Base-by-base conservation (phyloP, 2,888 invertebrate species). In the Lithosia quadra region DNA sequence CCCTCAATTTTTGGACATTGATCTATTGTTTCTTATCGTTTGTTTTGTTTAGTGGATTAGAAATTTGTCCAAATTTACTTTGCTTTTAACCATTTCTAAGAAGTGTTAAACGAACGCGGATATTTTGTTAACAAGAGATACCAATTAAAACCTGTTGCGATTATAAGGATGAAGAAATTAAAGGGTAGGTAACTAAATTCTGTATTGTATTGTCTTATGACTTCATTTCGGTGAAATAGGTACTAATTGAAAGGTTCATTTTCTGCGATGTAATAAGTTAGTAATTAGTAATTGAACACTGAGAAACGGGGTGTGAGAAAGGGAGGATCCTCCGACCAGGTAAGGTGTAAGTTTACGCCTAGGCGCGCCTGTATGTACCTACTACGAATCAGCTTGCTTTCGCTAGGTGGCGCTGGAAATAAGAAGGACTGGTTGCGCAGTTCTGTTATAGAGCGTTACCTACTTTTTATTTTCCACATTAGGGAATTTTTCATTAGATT, bases 1-100 rank as follows among this genome's bases (percentile, higher is more conserved):
- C 66, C 69, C 72, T 72, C 75, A 76, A 84, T 84, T 85, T 88
- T 86, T 81, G 70, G 86, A 86, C 84, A 79, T 87, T 89, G 87
- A 83, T 85, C 81, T 81, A 85, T 84, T 86, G 81, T 77, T 79
- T 75, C 73, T 68, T 65, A 59, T n/a, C 15, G 24, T 68, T 68
- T 68, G 33, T 77, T 55, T 61, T 53, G 56, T 39, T 65, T 59
- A 61, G 57, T 21, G 24, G 15, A 59, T 58, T 68, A 59, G 59
- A 55, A 28, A 21, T 28, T 28, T 15, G 21, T 22, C 18, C n/a
- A 18, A 66, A 53, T 60, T 36, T 57, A 43, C 57, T 28, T 63
- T 28, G 24, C 36, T 21, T 59, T 60, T 60, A 8, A 8, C n/a
- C 34, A 59, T 59, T 36, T 21, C 7, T 2, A 62, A 53, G 33